These are phyloP conservation scores for Moxostoma hubbsi DNA, from an alignment of 2,797 vertebrate species.

Conservation along the genomic window DNA sequence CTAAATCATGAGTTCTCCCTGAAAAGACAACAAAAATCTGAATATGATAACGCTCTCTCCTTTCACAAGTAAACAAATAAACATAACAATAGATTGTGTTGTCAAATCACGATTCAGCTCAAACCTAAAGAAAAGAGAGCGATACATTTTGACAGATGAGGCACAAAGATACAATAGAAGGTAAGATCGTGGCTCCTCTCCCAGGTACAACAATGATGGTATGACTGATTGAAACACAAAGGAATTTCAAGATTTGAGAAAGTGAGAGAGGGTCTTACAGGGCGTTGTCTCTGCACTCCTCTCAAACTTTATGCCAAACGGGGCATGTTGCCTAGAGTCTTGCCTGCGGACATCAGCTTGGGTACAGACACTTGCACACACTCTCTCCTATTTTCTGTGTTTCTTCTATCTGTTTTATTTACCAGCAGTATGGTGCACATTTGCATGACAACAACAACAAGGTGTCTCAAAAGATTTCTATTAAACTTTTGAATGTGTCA, in stretches of 20 bases:
- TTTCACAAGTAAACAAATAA: conserved; percentile 45
- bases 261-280: conserved; percentile 52
- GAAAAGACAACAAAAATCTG: conserved; percentile 55
- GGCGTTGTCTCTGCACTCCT: conserved; percentile 18
- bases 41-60: conserved; percentile 27
- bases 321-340: conserved; percentile 74
- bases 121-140: conserved; percentile 43
- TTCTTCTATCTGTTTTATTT: conserved; percentile 61
- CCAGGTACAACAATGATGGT: conserved; percentile 45
- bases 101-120: conserved; percentile 47
- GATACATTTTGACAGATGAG: conserved; percentile 54
- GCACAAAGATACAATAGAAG: conserved; percentile 45
- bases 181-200: conserved; percentile 44
- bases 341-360: conserved; percentile 72
- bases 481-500: conserved; percentile 47
- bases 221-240: conserved; percentile 47
- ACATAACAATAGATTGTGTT: conserved; percentile 47
- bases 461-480: conserved; percentile 52
- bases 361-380: conserved; percentile 57
- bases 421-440: conserved; percentile 52
- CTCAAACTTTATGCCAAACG: conserved; percentile 19
- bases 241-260: conserved; percentile 41
- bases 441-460: conserved; percentile 59
- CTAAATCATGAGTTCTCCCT: conserved; percentile 36
- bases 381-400: conserved; percentile 58